Evolutionary conservation across 2,113 vertebrate genomes (phyloP).

Genomic region (Eublepharis macularius): DNA sequence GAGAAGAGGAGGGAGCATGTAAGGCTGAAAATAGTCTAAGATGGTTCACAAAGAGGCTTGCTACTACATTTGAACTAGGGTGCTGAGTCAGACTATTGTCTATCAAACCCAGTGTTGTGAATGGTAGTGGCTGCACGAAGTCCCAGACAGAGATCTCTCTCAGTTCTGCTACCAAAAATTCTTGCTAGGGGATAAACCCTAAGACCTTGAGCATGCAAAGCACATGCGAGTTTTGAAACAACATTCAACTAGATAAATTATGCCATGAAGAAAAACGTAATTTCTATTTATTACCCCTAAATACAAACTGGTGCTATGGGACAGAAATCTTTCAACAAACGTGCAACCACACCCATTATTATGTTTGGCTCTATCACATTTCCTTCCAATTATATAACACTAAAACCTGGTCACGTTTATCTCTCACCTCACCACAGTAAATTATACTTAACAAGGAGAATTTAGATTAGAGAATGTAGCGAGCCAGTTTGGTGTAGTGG

Average conservation of each 20-base stretch:
- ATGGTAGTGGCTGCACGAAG: neutral
- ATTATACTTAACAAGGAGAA: neutral
- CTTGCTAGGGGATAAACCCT: neutral
- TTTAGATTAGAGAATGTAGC: neutral
- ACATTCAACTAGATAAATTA: slow-evolving; percentile 46
- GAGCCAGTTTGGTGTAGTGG: too few species aligned
- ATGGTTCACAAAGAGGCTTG: too few species aligned
- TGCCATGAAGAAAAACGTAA: slow-evolving; percentile 16
- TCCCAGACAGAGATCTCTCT: neutral
- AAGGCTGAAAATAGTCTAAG: too few species aligned
- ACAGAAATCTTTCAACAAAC: slow-evolving; percentile 39
- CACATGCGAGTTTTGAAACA: slow-evolving; percentile 30
- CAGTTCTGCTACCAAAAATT: neutral
- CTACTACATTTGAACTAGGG: too few species aligned
- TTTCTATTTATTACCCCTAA: slow-evolving; percentile 27
- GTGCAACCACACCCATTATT: neutral
- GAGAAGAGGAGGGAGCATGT: too few species aligned
- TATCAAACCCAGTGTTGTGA: too few species aligned
- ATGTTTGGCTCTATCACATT: neutral
- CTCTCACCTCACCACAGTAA: neutral
- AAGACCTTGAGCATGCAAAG: slow-evolving; percentile 3
- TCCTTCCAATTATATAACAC: neutral
- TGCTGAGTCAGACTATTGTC: too few species aligned
- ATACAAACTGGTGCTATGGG: slow-evolving; percentile 1
- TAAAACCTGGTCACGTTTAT: neutral